phyloP scores from a whole-genome alignment of 2,888 invertebrate genomes.

The Ischnus inquisitorius region DNA sequence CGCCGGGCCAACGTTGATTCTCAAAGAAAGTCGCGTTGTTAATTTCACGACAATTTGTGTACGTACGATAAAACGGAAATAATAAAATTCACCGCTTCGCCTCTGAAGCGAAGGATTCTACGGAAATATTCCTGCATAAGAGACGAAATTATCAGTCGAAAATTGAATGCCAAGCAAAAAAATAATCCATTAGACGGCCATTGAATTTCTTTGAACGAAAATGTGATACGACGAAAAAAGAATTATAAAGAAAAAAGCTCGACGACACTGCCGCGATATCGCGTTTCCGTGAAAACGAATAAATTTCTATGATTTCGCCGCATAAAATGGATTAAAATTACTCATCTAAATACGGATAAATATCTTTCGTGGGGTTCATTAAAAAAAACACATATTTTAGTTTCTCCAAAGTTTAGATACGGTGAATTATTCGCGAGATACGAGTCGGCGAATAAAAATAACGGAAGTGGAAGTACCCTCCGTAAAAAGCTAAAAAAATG shows the following conservation, averaged over 20 bases:
- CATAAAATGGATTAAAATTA: too few species aligned
- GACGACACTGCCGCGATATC: too few species aligned
- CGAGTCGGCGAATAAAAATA: too few species aligned
- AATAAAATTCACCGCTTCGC: background rate
- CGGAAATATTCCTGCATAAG: background rate
- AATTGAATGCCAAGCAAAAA: background rate
- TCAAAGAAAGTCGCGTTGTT: constrained; percentile 6
- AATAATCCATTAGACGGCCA: background rate
- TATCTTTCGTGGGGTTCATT: too few species aligned
- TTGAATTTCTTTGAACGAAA: background rate
- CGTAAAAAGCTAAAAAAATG: too few species aligned
- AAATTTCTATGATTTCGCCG: too few species aligned
- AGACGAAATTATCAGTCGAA: background rate
- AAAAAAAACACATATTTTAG: too few species aligned
- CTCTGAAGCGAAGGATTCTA: background rate
- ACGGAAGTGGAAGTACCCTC: too few species aligned
- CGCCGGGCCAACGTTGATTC: background rate
- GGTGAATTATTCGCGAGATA: too few species aligned
- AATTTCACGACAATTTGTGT: constrained; percentile 8
- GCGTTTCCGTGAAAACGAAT: too few species aligned
- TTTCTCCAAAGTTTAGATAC: too few species aligned
- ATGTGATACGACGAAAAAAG: background rate
- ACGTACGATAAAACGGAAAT: background rate
- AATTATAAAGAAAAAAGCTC: background rate
- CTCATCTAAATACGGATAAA: too few species aligned